Evolutionary conservation across 2,888 invertebrate genomes (phyloP).

Genomic region (Ochropleura plecta): DNA sequence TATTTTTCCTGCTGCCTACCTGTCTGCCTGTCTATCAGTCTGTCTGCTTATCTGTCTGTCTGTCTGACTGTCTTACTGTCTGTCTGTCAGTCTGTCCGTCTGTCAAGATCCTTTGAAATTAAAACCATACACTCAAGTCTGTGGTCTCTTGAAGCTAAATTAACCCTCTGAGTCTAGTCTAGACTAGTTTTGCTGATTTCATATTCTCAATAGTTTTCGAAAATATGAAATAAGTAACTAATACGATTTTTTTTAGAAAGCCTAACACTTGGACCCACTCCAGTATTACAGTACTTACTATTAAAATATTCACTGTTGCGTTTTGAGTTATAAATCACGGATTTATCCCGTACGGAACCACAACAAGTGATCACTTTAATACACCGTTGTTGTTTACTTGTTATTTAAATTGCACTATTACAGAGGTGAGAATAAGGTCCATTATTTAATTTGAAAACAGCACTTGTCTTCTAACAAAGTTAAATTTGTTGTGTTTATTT

Average conservation of each 20-base stretch:
- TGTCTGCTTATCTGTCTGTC: too few species aligned
- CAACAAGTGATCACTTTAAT: constrained; percentile 58
- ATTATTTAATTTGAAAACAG: background rate
- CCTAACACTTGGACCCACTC: constrained; percentile 2
- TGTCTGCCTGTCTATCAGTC: too few species aligned
- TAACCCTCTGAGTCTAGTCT: too few species aligned
- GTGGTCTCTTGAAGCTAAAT: too few species aligned
- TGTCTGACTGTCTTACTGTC: too few species aligned
- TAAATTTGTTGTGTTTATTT: background rate
- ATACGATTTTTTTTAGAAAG: background rate
- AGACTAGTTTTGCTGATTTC: too few species aligned
- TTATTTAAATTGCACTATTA: constrained; percentile 5
- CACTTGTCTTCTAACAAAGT: background rate
- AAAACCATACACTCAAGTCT: too few species aligned
- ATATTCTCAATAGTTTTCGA: background rate
- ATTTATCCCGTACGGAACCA: constrained; percentile 49
- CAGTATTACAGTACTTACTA: constrained; percentile 53
- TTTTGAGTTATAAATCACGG: constrained; percentile 60
- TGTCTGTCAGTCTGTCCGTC: too few species aligned
- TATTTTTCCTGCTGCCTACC: too few species aligned
- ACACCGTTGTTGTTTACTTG: constrained; percentile 20
- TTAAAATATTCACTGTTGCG: constrained; percentile 65
- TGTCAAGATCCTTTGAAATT: too few species aligned
- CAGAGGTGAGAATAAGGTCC: background rate
- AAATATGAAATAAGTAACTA: too few species aligned